Base-by-base conservation (phyloP, 2,797 vertebrate genomes). In the Poeciliopsis paucimaculata region DNA sequence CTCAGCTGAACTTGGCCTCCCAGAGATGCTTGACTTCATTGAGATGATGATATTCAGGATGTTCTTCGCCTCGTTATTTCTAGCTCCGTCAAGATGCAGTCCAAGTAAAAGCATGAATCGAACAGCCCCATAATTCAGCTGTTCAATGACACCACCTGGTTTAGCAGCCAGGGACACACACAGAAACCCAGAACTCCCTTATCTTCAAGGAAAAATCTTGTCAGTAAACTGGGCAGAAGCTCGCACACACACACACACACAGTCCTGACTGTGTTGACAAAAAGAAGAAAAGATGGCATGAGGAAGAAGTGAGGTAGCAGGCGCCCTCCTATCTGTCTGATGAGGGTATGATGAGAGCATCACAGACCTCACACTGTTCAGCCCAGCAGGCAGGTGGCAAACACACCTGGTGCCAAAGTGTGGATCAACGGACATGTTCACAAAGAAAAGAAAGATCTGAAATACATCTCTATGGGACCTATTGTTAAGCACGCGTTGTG, bases 301-400 rank as follows among this genome's bases (percentile, higher is more conserved):
- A 75, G 83, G 88, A 89, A 89, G 85, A 75, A 76, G 43, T 12
- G 26, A 77, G 18, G 72, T 46, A 53, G 73, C 49, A 76, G 77
- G 83, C 76, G 51, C 83, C 83, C 87, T 88, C 77, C 79, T 86
- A 81, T 64, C 74, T 81, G 80, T 83, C 78, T 82, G 88, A 93
- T 91, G 88, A 77, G 89, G 83, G 89, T 80, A 79, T 82, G 90
- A 91, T 91, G 91, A 91, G 90, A 91, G 87, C 87, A 86, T 91
- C 84, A 77, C 80, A 87, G 89, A 80, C 90, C 84, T 83, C 88
- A 90, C 89, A 89, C 88, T 86, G 83, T 83, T 84, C 82, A 83
- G 79, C 39, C 55, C 28, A 41, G 73, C 77, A 86, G 84, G 82
- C 92, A 90, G 93, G 88, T 92, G 92, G 84, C 84, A 75, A 51